Evolutionary conservation across 2,797 vertebrate genomes (phyloP).

Genomic region (Hylomyscus alleni): DNA sequence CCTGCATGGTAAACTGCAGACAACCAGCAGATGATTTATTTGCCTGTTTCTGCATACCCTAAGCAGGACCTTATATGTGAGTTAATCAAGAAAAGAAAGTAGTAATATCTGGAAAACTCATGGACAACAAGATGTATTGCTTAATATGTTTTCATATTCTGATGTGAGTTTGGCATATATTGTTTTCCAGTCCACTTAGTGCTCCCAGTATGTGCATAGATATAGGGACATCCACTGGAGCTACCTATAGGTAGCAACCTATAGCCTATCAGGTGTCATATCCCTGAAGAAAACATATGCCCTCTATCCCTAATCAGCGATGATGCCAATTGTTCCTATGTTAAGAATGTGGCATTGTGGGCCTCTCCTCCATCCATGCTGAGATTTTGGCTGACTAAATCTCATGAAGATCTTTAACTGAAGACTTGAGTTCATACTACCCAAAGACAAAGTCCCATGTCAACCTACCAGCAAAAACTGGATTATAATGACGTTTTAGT

Average conservation of each 20-base stretch:
- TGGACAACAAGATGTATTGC: not conserved
- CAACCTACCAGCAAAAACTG: constrained; percentile 39
- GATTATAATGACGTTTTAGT: constrained; percentile 22
- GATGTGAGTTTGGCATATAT: not conserved
- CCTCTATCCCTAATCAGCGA: not conserved
- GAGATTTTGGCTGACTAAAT: not conserved
- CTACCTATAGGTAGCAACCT: not conserved
- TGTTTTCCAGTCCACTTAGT: not conserved
- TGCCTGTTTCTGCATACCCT: constrained; percentile 5
- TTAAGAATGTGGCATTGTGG: not conserved
- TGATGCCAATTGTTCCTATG: too few relatives aligned
- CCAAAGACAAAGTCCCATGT: constrained; percentile 53
- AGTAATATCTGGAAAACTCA: constrained; percentile 43
- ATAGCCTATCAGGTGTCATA: not conserved
- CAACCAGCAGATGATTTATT: constrained; percentile 36
- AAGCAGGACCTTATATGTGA: constrained; percentile 18
- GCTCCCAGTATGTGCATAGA: not conserved
- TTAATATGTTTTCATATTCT: constrained; percentile 23
- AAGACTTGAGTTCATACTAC: not conserved
- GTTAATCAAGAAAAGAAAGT: constrained; percentile 42
- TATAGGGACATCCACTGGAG: too few relatives aligned
- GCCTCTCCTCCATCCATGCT: not conserved
- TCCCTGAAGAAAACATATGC: not conserved
- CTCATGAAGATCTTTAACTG: not conserved
- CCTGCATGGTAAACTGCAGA: constrained; percentile 28